Base-by-base conservation (phyloP, 2,888 invertebrate species). In the Athrips mouffetella region DNA sequence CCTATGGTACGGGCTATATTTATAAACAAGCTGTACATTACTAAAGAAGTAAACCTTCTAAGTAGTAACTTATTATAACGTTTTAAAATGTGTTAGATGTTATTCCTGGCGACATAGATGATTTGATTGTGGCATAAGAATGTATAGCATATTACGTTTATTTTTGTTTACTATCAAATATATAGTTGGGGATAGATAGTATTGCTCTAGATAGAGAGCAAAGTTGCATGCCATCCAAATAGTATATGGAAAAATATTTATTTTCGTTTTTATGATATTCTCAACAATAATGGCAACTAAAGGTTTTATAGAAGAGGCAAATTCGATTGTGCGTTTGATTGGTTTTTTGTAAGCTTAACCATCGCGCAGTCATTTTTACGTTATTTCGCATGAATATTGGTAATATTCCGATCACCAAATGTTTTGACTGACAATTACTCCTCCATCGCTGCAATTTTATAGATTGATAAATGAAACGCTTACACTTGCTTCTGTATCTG, bases 61-160 rank as follows among this genome's bases (percentile, higher is more conserved):
- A 20, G 21, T n/a, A 21, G n/a, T 21, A 21, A 11, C 20, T 11
- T 33, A 20, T 35, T 11, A 10, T 21, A 16, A 7, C 15, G 6
- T 18, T 29, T 21, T 15, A 11, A n/a, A 29, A 29, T 45, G 37
- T 49, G 25, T 11, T 31, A 30, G 45, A 49, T 40, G 31, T 29
- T 45, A 8, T 53, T 57, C 53, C 57, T 57, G 59, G 60, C 58
- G 57, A 58, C 59, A 59, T 53, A 31, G 53, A 50, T 54, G 52
- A 54, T 57, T 33, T 15, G 16, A 25, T 21, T 45, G 48, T 53
- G 49, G 23, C 45, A 41, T 33, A 30, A 16, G 20, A 45, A 33
- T 42, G 40, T 45, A 42, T 25, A 33, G 33, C 35, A 21, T 40
- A 31, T 47, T 16, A 27, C 41, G 40, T 37, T 47, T 29, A 47